Base-by-base conservation (phyloP, 2,888 invertebrate genomes). In the Nebria salina region DNA sequence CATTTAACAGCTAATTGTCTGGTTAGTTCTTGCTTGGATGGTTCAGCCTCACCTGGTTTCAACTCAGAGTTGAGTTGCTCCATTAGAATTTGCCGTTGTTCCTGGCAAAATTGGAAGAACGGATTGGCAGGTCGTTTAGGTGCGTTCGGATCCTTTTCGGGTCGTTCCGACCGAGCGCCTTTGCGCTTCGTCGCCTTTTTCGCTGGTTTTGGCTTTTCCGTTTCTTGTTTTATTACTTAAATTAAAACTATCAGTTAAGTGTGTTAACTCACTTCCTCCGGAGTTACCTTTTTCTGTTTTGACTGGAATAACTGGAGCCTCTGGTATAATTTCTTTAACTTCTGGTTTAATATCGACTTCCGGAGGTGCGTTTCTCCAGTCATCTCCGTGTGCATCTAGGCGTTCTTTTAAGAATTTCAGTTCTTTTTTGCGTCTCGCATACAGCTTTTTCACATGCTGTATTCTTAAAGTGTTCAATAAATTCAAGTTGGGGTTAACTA, bases 91-190 rank as follows among this genome's bases (percentile, higher is more conserved):
- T 94, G 94, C 82, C 95, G 89, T 86, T 95, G 94, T 85, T 95
- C 94, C 89, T 95, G 94, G 84, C 95, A 95, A 88, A 94, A 95
- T 88, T 95, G 94, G 86, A 95, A 94, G 88, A 95, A 95, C 74
- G 95, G 95, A 91, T 95, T 95, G 77, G 94, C 94, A 1, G 95
- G 95, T 84, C 94, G 91, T 86, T 95, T 95, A 0, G 95, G 95
- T 74, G 94, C 94, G 88, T 94, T 94, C 0, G 94, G 94, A 89
- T 95, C 95, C 85, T 89, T 89, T 84, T 92, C 91, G 5, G 89
- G 84, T 88, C 92, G 93, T 83, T 92, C 93, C 84, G 91, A 89
- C 88, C 92, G 92, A 68, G 89, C 86, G 13, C 90, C 90, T 89
- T 93, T 94, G 84, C 92, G 88, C 86, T 92, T 92, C 7, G 91